Base-by-base conservation (phyloP, 2,888 invertebrate species). In the Onchidella celtica region DNA sequence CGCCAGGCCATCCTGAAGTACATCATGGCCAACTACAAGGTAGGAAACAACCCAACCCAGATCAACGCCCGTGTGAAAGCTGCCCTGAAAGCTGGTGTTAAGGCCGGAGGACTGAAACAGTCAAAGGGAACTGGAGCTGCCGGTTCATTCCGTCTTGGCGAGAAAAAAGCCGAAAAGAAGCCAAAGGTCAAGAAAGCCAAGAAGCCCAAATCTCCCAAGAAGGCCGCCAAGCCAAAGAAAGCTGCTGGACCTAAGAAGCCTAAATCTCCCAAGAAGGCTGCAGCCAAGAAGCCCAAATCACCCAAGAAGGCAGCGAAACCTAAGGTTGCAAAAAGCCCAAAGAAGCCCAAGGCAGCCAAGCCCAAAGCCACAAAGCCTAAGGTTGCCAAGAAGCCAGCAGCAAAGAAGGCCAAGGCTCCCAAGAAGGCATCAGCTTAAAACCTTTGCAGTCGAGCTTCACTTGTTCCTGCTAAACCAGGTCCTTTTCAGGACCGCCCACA, bases 1-100 rank as follows among this genome's bases (percentile, higher is more conserved):
- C 89, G 91, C 55, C 91, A 91, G 82, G 92, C 93, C 63, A 92
- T 93, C 83, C 85, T 91, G 38, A 92, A 93, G 84, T 93, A 90
- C 89, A 91, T 93, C 84, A 80, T 88, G 38, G 84, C 88, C 81
- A 89, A 92, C 87, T 93, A 89, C 90, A 90, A 89, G 75, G 90
- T 93, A 14, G 84, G 81, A 80, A 83, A 84, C 78, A 82, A 87
- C 32, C 75, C 40, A 11, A 84, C 89, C 59, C 91, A 90, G 85
- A 68, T 84, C 79, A 82, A 84, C 65, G 84, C 88, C 34, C 91
- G 90, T 66, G 84, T 92, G 57, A 90, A 91, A 65, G 82, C 83
- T 0, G 89, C 91, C 29, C 86, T 92, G 72, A 91, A 88, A 74
- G 86, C 88, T 77, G 92, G 90, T 32, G 91, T 92, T 65, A 81